Evolutionary conservation across 1,140 invertebrate genomes (phyloP), one percentile per base, ranked within the genome.

Genomic region (Limonius californicus): DNA sequence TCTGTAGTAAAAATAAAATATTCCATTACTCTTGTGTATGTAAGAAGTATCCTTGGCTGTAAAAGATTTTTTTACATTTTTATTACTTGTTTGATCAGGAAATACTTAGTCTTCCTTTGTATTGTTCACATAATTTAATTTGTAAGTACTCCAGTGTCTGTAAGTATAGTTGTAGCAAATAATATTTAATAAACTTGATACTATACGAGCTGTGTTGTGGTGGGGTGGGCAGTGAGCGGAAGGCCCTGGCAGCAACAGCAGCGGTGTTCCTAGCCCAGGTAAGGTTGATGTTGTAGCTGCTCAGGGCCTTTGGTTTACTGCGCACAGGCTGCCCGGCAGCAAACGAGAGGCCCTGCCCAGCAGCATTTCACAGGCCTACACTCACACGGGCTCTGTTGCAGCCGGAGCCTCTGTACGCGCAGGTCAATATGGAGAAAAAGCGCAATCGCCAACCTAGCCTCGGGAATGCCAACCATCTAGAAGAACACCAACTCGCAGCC

Each of bases 371-470:
- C 12, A 23, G 55, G 27, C 30, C 16, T 15, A 56, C 15, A 43
- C 45, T 62, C 32, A 62, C 32, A 27, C 42, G 42, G 64, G 62
- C 73, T 78, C 73, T 80, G 76, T 82, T 82, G 73, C 77, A 83
- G 79, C 80, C 83, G 79, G 88, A 89, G 79, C 88, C 88, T 67
- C 80, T 90, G 39, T 90, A 90, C 78, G 88, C 88, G 74, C 87
- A 90, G 82, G 88, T 90, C 67, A 89, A 90, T 75, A 83, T 88
- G 77, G 87, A 89, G 75, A 89, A 88, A 79, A 89, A 89, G 76
- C 85, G 87, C 71, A 87, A 85, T 74, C 81, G 85, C 60, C 84
- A 84, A 62, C 68, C 73, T 43, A 75, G 73, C 60, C 68, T 76
- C 30, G 72, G 73, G 16, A 76, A 70, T 64, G 70, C 70, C 32